Conservation (phyloP, 1,140 invertebrate genomes). For the Penaeus japonicus region DNA sequence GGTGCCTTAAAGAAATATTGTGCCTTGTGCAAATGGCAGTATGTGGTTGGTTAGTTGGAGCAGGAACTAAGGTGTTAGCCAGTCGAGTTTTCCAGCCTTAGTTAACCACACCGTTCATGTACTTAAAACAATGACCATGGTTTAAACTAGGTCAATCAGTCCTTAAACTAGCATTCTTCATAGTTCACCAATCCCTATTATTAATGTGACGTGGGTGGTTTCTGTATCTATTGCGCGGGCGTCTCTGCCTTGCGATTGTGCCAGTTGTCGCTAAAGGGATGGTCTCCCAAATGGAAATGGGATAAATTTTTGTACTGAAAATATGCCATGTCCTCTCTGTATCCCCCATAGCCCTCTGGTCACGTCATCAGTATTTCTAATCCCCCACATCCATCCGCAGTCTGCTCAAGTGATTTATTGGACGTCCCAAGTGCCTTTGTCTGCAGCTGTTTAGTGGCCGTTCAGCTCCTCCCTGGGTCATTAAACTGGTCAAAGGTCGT, state of each 20-base stretch:
- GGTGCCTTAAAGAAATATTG: conserved; percentile 49
- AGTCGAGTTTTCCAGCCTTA: conserved; percentile 43
- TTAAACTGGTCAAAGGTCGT: conserved; percentile 39
- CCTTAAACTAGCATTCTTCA: conserved; percentile 3
- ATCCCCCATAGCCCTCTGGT: conserved; percentile 42
- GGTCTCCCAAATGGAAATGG: conserved; percentile 19
- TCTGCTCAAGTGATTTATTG: conserved; percentile 54
- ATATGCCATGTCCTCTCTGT: background rate
- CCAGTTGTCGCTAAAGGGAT: conserved; percentile 37
- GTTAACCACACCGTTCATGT: conserved; percentile 40
- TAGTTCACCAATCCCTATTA: conserved; percentile 33
- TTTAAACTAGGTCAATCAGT: conserved; percentile 35
- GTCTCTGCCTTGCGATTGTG: conserved; percentile 15
- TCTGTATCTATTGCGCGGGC: conserved; percentile 28
- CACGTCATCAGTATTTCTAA: conserved; percentile 47
- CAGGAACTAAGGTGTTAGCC: conserved; percentile 55
- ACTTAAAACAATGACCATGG: conserved; percentile 41
- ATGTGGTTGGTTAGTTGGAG: conserved; percentile 25
- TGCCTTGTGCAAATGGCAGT: conserved; percentile 27
- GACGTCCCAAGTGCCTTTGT: conserved; percentile 55
- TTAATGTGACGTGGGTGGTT: conserved; percentile 48
- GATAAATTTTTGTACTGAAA: conserved; percentile 19
- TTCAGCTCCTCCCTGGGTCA: conserved; percentile 41
- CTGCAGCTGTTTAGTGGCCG: conserved; percentile 55
- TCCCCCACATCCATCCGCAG: conserved; percentile 52